A percentile compares a stretch with the other conserved stretches of the same genome.
Conservation (phyloP, 1,140 invertebrate genomes). For the Helicoverpa armigera region DNA sequence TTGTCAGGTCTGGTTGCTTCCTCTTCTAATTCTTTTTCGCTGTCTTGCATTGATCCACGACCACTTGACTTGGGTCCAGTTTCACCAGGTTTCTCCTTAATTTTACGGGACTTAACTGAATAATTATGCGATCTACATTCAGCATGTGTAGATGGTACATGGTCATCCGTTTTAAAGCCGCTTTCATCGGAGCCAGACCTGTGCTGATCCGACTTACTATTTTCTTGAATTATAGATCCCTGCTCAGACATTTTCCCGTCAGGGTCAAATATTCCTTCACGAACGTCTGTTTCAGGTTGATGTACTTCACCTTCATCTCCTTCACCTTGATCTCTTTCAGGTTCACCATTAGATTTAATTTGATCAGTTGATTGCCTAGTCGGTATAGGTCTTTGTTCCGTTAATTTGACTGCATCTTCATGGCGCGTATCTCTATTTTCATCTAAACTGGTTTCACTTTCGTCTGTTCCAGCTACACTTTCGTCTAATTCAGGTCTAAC, state of each 20-base stretch:
- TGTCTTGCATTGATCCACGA: too few relatives aligned
- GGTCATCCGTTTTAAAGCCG: too few relatives aligned
- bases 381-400: not conserved
- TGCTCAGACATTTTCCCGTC: too few relatives aligned
- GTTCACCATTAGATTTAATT: not conserved
- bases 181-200: too few relatives aligned
- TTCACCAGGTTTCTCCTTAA: not conserved
- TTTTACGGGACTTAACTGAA: too few relatives aligned
- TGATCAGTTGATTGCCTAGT: not conserved
- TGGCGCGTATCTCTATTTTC: not conserved
- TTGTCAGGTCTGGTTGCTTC: not conserved
- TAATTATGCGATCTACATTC: too few relatives aligned
- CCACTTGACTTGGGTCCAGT: not conserved
- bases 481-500: not conserved
- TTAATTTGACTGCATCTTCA: not conserved
- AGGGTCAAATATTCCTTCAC: too few relatives aligned
- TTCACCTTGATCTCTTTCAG: not conserved
- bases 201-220: not conserved
- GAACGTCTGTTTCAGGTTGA: too few relatives aligned
- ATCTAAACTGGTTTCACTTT: not conserved
- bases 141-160: too few relatives aligned
- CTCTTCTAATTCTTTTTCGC: too few relatives aligned
- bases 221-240: not conserved
- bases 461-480: too few relatives aligned
- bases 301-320: too few relatives aligned